These are phyloP conservation scores for Scaeva pyrastri DNA, from an alignment of 2,888 invertebrate species.

Conservation along the genomic window DNA sequence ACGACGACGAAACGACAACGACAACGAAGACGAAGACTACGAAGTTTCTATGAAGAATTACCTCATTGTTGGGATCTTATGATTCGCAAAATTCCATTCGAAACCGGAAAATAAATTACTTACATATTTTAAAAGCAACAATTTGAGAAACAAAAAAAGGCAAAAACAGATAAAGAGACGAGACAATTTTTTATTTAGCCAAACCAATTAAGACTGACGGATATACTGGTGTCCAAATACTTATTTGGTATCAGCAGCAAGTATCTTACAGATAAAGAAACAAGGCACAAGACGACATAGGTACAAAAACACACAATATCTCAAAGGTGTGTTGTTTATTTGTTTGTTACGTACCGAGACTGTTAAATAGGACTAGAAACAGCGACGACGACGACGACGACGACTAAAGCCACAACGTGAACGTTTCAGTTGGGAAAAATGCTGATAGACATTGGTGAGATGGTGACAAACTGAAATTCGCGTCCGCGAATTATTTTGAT, in stretches of 20 bases:
- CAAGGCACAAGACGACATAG: slow-evolving; percentile 16
- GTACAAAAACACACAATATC: neutral
- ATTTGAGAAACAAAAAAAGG: neutral
- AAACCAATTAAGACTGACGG: slow-evolving; percentile 42
- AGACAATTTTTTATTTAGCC: slow-evolving; percentile 26
- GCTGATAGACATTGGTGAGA: neutral
- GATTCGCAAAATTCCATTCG: slow-evolving; percentile 50
- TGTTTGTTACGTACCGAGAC: slow-evolving; percentile 70
- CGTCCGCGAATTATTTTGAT: slow-evolving; percentile 48
- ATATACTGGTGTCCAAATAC: slow-evolving; percentile 45
- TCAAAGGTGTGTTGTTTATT: slow-evolving; percentile 61
- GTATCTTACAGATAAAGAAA: slow-evolving; percentile 54
- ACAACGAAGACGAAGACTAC: neutral
- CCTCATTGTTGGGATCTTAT: slow-evolving; percentile 59
- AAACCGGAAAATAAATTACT: slow-evolving; percentile 52
- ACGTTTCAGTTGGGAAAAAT: neutral
- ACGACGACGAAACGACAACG: neutral
- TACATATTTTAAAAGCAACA: slow-evolving; percentile 21
- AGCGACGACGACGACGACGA: slow-evolving; percentile 17
- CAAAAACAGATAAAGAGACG: slow-evolving; percentile 30
- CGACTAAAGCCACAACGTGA: neutral
- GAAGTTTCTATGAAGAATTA: slow-evolving; percentile 41
- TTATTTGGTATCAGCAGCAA: slow-evolving; percentile 58
- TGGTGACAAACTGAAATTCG: slow-evolving; percentile 40
- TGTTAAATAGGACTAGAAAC: slow-evolving; percentile 66